Conservation (phyloP, 2,113 vertebrate genomes). For the Oreochromis spilurus region DNA sequence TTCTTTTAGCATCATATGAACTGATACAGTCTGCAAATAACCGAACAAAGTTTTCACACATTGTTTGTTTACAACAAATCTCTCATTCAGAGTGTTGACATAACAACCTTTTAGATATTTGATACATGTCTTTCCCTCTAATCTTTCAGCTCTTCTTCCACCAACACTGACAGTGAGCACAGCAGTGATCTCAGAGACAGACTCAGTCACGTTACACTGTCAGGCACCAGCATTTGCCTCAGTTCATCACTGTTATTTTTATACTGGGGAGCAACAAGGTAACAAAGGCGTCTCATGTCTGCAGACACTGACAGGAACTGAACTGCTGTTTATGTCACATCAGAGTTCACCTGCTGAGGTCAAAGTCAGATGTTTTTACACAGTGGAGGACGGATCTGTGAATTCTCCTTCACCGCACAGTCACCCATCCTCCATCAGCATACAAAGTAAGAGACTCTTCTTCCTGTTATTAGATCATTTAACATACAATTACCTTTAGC, state of each 20-base stretch:
- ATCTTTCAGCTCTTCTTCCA: not conserved
- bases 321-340: not conserved
- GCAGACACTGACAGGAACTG: not conserved
- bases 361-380: not conserved
- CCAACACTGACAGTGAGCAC: not conserved
- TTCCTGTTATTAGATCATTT: not conserved
- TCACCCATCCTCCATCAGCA: not conserved
- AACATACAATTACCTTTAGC: not conserved
- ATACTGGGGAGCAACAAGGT: not conserved
- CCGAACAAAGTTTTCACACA: too few relatives aligned
- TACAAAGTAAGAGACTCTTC: not conserved
- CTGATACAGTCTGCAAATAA: too few relatives aligned
- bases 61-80: not conserved
- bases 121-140: fast-evolving
- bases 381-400: not conserved
- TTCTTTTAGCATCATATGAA: too few relatives aligned
- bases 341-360: not conserved
- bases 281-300: fast-evolving
- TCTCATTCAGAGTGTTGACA: not conserved
- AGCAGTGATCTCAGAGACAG: not conserved
- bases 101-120: not conserved
- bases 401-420: not conserved
- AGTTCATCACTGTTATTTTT: not conserved
- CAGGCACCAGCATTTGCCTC: not conserved
- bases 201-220: constrained; percentile 4